Evolutionary conservation across 2,113 vertebrate genomes (phyloP), one percentile per base, ranked within the genome.

Genomic region (Meriones unguiculatus): DNA sequence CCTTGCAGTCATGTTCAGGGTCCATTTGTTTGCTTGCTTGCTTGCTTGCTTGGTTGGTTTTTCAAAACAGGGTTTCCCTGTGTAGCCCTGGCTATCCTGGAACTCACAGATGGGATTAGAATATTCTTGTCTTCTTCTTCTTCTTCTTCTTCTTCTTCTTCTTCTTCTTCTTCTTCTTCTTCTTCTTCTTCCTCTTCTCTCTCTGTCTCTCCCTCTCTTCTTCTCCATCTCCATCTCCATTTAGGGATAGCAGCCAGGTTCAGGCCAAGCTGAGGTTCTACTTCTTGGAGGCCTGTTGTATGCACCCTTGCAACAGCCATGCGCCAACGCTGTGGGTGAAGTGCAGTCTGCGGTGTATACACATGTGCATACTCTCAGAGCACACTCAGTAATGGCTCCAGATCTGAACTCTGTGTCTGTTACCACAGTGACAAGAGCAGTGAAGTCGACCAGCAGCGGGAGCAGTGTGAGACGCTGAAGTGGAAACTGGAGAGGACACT

Each of bases 381-480:
- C 12, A 12, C 14, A 15, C 57, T 25, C 18, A 1, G 17, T 2
- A 15, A 0, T 30, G 59, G 14, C 75, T 57, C 46, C 46, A 46
- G 46, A 46, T 41, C 82, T 54, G 18, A 46, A 15, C 2, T 1
- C 91, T 64, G 20, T n/a, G 20, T 77, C 80, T 94, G 35, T 96
- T 54, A 95, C 70, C 80, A 2, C 78, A 99, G 98, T 32, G 98
- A 97, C 87, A 98, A 98, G 97, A 98, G 97, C 25, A 50, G 20
- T 24, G 98, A 99, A 59, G 77, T 97, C 0, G 97, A 98, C 95
- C 98, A 86, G 22, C 98, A 98, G 32, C 97, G 85, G 46, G 98
- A 99, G 41, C 98, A 98, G 77, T 98, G 97, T 52, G 98, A 98
- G 80, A 96, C 89, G 28, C 97, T 99, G 80, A 99, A 98, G 97